Percentiles rank a stretch among this genome's conserved stretches.
These are phyloP conservation scores for Catamblyrhynchus diadema DNA, from an alignment of 2,797 vertebrate genomes.

Conservation along the genomic window DNA sequence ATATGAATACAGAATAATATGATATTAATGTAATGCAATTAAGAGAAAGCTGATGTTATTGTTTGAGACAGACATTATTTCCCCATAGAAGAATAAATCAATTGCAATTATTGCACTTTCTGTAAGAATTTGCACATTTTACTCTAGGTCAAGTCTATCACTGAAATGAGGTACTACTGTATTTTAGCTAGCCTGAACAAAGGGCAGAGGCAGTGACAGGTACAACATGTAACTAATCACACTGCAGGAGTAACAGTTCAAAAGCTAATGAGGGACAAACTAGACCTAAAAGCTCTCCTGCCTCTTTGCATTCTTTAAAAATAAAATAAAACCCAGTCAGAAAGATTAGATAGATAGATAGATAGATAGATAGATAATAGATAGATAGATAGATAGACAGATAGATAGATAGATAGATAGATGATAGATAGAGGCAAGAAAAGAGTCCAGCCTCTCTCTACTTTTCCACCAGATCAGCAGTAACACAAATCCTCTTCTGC, in stretches of 20 bases:
- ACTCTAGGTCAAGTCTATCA: conserved; percentile 32
- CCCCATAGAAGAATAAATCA: conserved; percentile 63
- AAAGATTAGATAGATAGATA: neutral
- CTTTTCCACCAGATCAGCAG: neutral
- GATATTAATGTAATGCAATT: conserved; percentile 57
- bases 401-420: neutral
- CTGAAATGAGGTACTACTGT: conserved; percentile 22
- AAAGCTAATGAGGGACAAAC: conserved; percentile 69
- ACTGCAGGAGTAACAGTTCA: conserved; percentile 10
- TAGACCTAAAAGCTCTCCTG: conserved; percentile 30
- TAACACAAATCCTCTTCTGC: conserved; percentile 11
- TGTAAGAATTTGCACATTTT: conserved; percentile 47
- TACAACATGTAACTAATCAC: conserved; percentile 53
- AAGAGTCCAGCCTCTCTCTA: neutral
- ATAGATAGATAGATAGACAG: neutral
- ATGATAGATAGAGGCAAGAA: neutral
- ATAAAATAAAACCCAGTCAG: neutral
- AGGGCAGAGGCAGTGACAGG: conserved; percentile 47
- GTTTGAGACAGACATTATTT: conserved; percentile 65
- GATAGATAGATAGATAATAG: too few relatives aligned
- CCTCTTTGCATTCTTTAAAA: neutral
- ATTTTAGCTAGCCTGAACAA: conserved; percentile 34
- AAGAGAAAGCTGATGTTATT: conserved; percentile 60
- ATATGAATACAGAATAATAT: conserved; percentile 47
- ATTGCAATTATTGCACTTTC: conserved; percentile 58